Conservation (phyloP, 2,113 vertebrate species). For the Rhadina sibilatrix region DNA sequence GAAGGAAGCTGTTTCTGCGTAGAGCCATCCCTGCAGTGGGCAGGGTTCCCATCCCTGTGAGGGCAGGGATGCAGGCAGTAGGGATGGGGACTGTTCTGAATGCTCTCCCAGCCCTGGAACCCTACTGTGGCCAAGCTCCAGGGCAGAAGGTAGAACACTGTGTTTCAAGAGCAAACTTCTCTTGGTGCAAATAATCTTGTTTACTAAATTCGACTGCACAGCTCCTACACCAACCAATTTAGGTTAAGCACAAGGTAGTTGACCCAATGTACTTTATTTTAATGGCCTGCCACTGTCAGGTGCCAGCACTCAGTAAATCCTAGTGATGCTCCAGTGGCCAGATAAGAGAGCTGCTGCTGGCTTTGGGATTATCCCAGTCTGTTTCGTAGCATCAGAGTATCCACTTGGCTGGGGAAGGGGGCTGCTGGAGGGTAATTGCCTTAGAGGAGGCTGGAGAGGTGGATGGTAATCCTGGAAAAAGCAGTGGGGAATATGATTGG, state of each 20-base stretch:
- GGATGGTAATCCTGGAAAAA: neutral
- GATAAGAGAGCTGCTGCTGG: neutral
- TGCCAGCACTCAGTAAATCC: neutral
- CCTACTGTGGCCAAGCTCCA: neutral
- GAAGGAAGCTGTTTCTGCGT: neutral
- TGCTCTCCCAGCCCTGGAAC: neutral
- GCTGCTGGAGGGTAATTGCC: neutral
- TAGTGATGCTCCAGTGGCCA: neutral
- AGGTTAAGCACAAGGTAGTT: neutral
- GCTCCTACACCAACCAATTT: neutral
- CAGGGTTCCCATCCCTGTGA: rapidly evolving
- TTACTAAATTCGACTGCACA: neutral
- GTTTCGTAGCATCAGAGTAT: neutral
- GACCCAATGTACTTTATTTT: neutral
- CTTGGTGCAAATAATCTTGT: neutral
- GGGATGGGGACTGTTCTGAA: too few species aligned
- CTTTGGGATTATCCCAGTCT: neutral
- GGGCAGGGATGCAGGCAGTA: neutral
- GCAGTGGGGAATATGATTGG: neutral
- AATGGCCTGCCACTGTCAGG: neutral
- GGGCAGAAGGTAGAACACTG: neutral
- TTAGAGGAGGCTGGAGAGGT: neutral
- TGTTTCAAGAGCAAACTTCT: neutral
- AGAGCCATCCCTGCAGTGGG: rapidly evolving
- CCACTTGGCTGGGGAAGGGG: neutral